Evolutionary conservation across 2,888 invertebrate species (phyloP), one percentile per base, ranked within the genome.

Genomic region (Drosophila mercatorum): DNA sequence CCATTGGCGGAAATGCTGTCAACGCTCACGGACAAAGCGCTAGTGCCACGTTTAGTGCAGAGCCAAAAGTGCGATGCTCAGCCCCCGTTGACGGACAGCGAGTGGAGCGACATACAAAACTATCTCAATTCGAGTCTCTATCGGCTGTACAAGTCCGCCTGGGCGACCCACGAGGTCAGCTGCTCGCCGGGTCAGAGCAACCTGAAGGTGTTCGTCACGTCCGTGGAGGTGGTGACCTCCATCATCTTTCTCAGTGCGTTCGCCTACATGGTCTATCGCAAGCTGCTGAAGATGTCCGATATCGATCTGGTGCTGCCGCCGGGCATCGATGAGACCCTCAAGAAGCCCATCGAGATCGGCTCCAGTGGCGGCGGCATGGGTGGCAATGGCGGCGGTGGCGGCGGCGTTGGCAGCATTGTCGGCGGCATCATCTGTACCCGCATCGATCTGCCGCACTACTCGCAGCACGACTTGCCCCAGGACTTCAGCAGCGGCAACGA

Each of bases 201-300:
- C 26, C 44, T 68, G 22, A 72, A 83, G 49, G 38, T 62, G 34
- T 10, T 65, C 7, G 3, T 73, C 0, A 70, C 53, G 40, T 62
- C 40, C 11, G 8, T 75, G 1, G 81, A 84, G 56, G 67, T 65
- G 31, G 40, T 64, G 4, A 41, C 75, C 11, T 68, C 72, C 0
- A 31, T 80, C 1, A 28, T 78, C 2, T 57, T 78, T 12, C 17
- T 82, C 1, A 66, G 80, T 52, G 66, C 77, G 0, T 69, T 81
- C 2, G 62, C 78, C n/a, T 83, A 91, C 38, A 68, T 82, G 40
- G 74, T 66, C 6, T 89, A 88, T 38, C 83, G 90, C 12, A 92
- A 92, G 65, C 14, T 88, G 83, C 44, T 83, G 40, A 89, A 90
- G 75, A 92, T 92, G 92, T 89, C 92, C 0, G 90, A 92, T 55